A percentile compares a stretch with the other conserved stretches of the same genome.
phyloP scores from a whole-genome alignment of 2,888 invertebrate genomes.

The Nymphalis c-album region DNA sequence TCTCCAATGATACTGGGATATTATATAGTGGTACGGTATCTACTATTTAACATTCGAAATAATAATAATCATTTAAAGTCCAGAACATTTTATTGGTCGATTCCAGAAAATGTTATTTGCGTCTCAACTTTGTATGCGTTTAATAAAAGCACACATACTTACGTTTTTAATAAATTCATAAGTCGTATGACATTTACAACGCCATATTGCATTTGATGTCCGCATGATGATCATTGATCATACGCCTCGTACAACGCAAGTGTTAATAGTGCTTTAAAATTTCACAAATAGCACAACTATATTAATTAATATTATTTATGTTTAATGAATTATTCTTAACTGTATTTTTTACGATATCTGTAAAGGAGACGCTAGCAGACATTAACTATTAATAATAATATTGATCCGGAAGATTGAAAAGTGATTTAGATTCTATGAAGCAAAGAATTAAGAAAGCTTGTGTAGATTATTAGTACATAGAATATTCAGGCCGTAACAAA shows the following conservation, averaged over 20 bases:
- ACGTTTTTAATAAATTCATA: conserved; percentile 2
- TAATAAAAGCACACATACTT: background rate
- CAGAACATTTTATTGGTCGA: background rate
- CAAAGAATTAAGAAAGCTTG: background rate
- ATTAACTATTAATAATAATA: conserved; percentile 4
- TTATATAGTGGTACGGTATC: background rate
- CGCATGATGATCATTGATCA: background rate
- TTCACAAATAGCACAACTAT: background rate
- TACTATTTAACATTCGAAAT: background rate
- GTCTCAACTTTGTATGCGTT: no score
- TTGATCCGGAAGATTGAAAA: background rate
- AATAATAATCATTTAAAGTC: background rate
- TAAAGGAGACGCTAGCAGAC: background rate
- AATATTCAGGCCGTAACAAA: no score
- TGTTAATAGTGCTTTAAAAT: background rate
- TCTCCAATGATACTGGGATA: background rate
- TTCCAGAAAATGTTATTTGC: no score
- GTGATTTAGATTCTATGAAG: background rate
- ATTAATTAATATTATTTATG: background rate
- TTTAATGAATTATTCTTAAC: background rate
- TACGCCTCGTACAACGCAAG: background rate
- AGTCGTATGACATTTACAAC: background rate
- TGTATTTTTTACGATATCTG: background rate
- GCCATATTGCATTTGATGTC: no score
- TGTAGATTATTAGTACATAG: background rate